phyloP scores from a whole-genome alignment of 2,113 vertebrate species.

The Bostrychus sinensis region DNA sequence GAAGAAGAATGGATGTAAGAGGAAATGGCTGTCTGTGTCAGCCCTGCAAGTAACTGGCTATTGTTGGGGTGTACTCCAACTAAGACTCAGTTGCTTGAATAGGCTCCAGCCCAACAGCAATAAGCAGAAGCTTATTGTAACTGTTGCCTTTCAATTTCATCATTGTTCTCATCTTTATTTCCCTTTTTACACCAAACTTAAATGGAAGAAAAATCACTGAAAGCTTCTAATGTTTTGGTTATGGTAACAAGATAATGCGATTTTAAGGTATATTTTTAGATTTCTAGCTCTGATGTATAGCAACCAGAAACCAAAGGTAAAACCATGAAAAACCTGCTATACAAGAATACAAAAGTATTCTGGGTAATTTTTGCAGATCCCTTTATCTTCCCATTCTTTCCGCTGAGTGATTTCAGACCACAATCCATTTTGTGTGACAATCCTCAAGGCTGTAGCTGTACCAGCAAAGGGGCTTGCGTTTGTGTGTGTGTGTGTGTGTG shows the following conservation, averaged over 20 bases:
- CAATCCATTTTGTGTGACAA: neutral
- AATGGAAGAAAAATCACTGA: no score
- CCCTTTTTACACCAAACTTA: no score
- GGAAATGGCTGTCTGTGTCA: no score
- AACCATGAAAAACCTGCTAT: neutral
- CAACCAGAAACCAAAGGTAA: neutral
- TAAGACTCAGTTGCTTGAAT: no score
- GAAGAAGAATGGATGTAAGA: no score
- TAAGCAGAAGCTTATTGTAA: no score
- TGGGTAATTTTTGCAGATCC: neutral
- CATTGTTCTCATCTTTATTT: constrained; percentile 15
- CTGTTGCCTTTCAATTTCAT: constrained; percentile 5
- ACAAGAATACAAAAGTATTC: neutral
- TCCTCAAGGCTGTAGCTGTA: neutral
- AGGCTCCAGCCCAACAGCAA: no score
- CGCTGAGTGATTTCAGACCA: constrained; percentile 4
- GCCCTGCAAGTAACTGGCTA: no score
- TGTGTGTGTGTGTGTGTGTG: neutral
- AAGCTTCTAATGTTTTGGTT: no score
- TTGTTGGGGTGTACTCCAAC: no score
- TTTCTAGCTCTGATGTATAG: constrained; percentile 3
- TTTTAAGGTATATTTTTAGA: neutral
- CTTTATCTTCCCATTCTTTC: neutral
- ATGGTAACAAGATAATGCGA: neutral
- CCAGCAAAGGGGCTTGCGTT: neutral